These are phyloP conservation scores for Austrofundulus limnaeus DNA, from an alignment of 2,113 vertebrate genomes.

Conservation along the genomic window DNA sequence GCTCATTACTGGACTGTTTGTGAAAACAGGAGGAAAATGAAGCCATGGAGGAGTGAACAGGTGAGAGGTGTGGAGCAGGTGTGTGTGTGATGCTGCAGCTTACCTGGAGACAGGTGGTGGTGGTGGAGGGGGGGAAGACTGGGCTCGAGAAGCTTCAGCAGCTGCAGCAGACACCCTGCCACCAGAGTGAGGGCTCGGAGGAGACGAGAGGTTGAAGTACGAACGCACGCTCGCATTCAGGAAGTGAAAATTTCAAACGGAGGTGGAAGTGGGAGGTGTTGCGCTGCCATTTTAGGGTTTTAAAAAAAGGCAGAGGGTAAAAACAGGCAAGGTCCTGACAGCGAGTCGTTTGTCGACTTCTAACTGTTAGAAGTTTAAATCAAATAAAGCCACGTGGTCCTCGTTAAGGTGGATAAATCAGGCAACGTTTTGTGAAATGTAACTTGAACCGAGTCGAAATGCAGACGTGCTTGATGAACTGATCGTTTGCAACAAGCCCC, in stretches of 20 bases:
- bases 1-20: conserved; percentile 2
- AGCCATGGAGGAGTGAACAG: not conserved
- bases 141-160: conserved; percentile 38
- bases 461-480: too few relatives aligned
- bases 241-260: conserved; percentile 75
- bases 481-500: too few relatives aligned
- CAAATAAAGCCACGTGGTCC: too few relatives aligned
- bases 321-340: too few relatives aligned
- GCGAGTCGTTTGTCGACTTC: too few relatives aligned
- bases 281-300: conserved; percentile 12
- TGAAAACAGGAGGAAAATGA: conserved; percentile 23
- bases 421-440: too few relatives aligned
- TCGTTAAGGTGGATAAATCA: too few relatives aligned
- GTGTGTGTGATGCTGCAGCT: conserved; percentile 19
- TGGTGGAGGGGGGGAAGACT: conserved; percentile 14
- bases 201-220: conserved; percentile 48
- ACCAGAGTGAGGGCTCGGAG: conserved; percentile 52
- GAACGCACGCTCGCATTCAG: conserved; percentile 61
- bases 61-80: conserved; percentile 8
- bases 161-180: conserved; percentile 39
- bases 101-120: too few relatives aligned
- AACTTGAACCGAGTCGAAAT: too few relatives aligned
- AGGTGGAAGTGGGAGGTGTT: conserved; percentile 77
- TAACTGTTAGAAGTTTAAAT: too few relatives aligned
- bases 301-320: conserved; percentile 17